Percentiles rank a stretch among this genome's conserved stretches.
Evolutionary conservation across 2,888 invertebrate genomes (phyloP).

Genomic region (Chrysolina americana): DNA sequence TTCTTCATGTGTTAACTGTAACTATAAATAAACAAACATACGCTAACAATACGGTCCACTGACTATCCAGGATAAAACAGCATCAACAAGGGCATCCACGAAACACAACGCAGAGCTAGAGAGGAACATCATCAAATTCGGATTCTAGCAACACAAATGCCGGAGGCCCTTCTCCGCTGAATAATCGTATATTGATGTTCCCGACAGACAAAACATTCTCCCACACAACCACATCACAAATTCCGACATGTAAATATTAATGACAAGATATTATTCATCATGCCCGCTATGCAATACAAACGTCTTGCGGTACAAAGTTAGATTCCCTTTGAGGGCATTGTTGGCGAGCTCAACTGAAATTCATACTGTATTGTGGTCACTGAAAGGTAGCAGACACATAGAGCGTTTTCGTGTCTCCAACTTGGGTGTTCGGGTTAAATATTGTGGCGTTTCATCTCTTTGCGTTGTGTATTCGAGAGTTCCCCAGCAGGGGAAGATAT

Average conservation of each 20-base stretch:
- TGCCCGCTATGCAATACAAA: conserved; percentile 26
- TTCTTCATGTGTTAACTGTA: no score
- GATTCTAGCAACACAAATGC: conserved; percentile 24
- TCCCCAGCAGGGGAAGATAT: not conserved
- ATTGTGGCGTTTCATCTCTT: conserved; percentile 9
- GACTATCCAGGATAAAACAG: no score
- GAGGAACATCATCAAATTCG: not conserved
- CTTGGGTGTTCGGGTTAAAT: conserved; percentile 9
- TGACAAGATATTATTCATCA: conserved; percentile 54
- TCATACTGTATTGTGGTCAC: conserved; percentile 24
- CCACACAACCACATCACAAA: conserved; percentile 42
- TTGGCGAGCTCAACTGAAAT: conserved; percentile 35
- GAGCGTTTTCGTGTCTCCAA: conserved; percentile 13
- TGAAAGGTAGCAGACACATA: conserved; percentile 18
- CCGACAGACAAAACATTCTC: conserved; percentile 53
- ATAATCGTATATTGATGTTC: conserved; percentile 57
- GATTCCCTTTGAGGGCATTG: conserved; percentile 46
- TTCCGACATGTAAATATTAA: conserved; percentile 54
- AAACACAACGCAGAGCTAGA: not conserved
- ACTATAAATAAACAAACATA: no score
- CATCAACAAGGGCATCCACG: not conserved
- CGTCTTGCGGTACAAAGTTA: conserved; percentile 42
- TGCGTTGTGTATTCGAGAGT: not conserved
- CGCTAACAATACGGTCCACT: no score
- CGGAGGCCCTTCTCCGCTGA: conserved; percentile 45